phyloP scores from a whole-genome alignment of 1,140 invertebrate genomes.

The Euschistus heros region DNA sequence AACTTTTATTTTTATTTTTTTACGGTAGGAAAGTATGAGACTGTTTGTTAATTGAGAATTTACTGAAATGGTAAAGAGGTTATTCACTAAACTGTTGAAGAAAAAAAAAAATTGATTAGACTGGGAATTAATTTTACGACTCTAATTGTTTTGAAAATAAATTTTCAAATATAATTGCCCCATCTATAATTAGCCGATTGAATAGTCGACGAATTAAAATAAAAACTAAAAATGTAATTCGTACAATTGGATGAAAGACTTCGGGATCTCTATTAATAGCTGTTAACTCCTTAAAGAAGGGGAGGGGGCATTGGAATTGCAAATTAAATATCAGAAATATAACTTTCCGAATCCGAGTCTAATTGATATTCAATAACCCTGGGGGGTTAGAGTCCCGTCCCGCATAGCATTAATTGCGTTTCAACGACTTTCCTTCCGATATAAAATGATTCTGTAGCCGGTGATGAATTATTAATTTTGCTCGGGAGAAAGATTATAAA shows the following conservation, averaged over 20 bases:
- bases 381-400: neutral
- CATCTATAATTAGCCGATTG: too few species aligned
- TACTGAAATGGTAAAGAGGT: too few species aligned
- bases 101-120: too few species aligned
- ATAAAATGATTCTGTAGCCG: constrained; percentile 1
- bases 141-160: too few species aligned
- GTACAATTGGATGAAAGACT: neutral
- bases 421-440: neutral
- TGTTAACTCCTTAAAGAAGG: neutral
- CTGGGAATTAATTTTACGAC: too few species aligned
- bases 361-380: neutral
- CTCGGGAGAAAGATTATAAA: neutral
- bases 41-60: too few species aligned
- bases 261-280: neutral
- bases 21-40: too few species aligned
- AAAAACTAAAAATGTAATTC: too few species aligned
- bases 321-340: constrained; percentile 7
- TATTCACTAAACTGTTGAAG: too few species aligned
- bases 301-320: constrained; percentile 1
- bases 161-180: too few species aligned
- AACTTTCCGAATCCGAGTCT: neutral
- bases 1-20: too few species aligned
- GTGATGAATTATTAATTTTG: constrained; percentile 1
- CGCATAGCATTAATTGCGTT: neutral
- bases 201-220: too few species aligned